Conservation (phyloP, 2,888 invertebrate species). For the Ichneumoninae sp. region DNA sequence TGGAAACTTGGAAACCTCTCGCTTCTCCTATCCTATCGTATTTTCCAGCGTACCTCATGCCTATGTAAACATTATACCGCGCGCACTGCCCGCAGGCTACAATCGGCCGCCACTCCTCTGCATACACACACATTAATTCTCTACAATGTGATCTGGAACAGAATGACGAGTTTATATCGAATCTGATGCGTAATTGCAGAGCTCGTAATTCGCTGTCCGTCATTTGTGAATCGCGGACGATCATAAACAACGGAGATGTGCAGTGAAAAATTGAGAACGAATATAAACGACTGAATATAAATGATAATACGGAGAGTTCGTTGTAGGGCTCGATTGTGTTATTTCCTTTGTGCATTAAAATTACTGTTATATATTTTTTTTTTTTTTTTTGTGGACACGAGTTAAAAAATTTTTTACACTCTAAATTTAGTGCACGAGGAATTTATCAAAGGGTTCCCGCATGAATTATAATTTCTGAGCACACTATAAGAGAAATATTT, state of each 20-base stretch:
- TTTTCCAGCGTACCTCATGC: slow-evolving; percentile 32
- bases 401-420: no score
- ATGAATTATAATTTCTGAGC: no score
- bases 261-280: background rate
- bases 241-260: background rate
- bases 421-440: no score
- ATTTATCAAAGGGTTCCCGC: no score
- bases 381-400: background rate
- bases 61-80: slow-evolving; percentile 42
- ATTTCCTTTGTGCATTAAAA: background rate
- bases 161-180: slow-evolving; percentile 31
- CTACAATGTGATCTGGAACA: slow-evolving; percentile 2
- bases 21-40: slow-evolving; percentile 2
- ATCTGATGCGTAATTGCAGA: slow-evolving; percentile 52
- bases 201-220: slow-evolving; percentile 13
- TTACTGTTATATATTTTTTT: background rate
- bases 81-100: slow-evolving; percentile 19
- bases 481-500: no score
- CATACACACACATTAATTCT: slow-evolving; percentile 4
- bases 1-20: slow-evolving; percentile 40
- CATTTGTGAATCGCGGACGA: slow-evolving; percentile 26
- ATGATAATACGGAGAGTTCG: background rate
- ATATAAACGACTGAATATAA: background rate
- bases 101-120: slow-evolving; percentile 19
- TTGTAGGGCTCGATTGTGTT: background rate